Evolutionary conservation across 1,140 invertebrate genomes (phyloP), one percentile per base, ranked within the genome.

Genomic region (Tenebrio molitor): DNA sequence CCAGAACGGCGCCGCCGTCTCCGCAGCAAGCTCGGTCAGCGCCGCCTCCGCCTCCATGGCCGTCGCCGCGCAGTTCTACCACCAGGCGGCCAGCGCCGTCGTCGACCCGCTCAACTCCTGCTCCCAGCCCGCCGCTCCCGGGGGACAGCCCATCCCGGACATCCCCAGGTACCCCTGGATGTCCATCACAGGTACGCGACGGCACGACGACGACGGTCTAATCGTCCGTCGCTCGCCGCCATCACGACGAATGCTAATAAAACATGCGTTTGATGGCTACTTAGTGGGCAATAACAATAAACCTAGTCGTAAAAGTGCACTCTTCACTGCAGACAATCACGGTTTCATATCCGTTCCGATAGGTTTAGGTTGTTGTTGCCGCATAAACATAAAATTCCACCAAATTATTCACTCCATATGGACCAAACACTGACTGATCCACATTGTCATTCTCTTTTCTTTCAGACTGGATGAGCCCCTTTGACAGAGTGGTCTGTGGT

Each of bases 91-190:
- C 5, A 88, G 88, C 65, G 87, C 84, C 76, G 89, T 89, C 73
- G 88, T 89, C 33, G 89, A 90, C 81, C 89, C 88, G 16, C 81
- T 89, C 50, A 87, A 87, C 69, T 89, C 89, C 46, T 89, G 88
- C 83, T 86, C 87, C 71, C 91, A 91, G 80, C 88, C 88, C 17
- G 85, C 89, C 23, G 80, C 90, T 80, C 85, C 91, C 77, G 87
- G 91, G 79, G 87, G 92, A 86, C 89, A 92, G 79, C 85, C 88
- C 62, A 90, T 94, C 77, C 93, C 94, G 23, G 93, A 94, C 84
- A 93, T 96, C 80, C 94, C 95, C 10, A 89, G 95, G 81, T 97
- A 97, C 84, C 95, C 95, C n/a, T 97, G 95, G 95, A 97, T 97
- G 95, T 95, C 95, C 77, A 95, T 97, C 83, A 96, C 95, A 87